phyloP scores from a whole-genome alignment of 2,888 invertebrate genomes.

The Drosophila histrio region DNA sequence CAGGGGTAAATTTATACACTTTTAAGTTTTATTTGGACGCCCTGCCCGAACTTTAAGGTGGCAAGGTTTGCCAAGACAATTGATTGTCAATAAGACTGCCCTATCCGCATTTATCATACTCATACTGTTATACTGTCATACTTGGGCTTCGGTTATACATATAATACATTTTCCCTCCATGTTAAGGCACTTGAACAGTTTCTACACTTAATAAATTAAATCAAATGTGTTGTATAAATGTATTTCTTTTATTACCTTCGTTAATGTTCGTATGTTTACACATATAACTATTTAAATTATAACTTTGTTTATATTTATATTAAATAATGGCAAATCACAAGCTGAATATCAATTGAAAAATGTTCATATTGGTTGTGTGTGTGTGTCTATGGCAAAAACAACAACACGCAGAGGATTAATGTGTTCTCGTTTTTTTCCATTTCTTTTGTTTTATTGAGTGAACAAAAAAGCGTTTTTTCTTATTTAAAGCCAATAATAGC shows the following conservation, averaged over 20 bases:
- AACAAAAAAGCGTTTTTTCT: conserved; percentile 59
- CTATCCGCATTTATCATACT: too few species aligned
- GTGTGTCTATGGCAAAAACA: conserved; percentile 6
- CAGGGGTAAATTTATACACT: too few species aligned
- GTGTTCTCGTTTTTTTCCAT: conserved; percentile 11
- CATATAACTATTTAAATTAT: conserved; percentile 37
- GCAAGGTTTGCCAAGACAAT: too few species aligned
- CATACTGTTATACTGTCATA: too few species aligned
- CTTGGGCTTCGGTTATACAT: too few species aligned
- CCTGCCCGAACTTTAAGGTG: too few species aligned
- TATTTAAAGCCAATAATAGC: conserved; percentile 60
- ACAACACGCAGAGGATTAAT: background rate
- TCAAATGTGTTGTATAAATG: conserved; percentile 68
- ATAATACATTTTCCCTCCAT: too few species aligned
- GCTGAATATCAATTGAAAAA: conserved; percentile 76
- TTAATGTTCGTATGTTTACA: conserved; percentile 48
- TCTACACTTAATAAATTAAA: too few species aligned
- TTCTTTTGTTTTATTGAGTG: conserved; percentile 68
- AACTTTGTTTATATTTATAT: conserved; percentile 56
- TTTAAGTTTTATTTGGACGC: too few species aligned
- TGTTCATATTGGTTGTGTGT: conserved; percentile 2
- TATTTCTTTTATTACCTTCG: conserved; percentile 43
- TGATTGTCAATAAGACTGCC: too few species aligned
- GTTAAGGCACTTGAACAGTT: too few species aligned
- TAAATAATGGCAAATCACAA: conserved; percentile 79